Base-by-base conservation (phyloP, 2,888 invertebrate species). In the Lamproptera curius region DNA sequence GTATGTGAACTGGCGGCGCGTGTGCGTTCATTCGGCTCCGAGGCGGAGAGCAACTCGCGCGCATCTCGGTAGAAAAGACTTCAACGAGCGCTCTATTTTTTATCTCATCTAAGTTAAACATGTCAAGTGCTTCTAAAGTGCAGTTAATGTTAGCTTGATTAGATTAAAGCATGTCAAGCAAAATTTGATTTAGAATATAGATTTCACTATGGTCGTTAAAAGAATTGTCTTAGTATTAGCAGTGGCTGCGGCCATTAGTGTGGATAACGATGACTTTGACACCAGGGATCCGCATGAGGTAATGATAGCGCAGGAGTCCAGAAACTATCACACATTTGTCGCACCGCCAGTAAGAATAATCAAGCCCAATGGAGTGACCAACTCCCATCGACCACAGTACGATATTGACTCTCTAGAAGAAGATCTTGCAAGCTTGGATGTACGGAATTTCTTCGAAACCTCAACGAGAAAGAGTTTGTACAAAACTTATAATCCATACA, bases 351-450 rank as follows among this genome's bases (percentile, higher is more conserved):
- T 81, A 11, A 68, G 67, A 53, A 76, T 83, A 51, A 54, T 74
- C 2, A 81, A 80, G 40, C 73, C 73, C 0, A 61, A 51, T 16
- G 84, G 85, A 9, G 73, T 85, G 17, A 86, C 80, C 0, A 88
- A 88, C 51, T 87, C 87, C 0, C 87, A 87, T 42, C 66, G 87
- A 36, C 87, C 86, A 0, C 87, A 88, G 50, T 88, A 85, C 51
- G 79, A 86, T 40, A 42, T 85, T 49, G 86, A 87, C 50, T 86
- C 87, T 0, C 61, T 75, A n/a, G 84, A 82, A 54, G 63, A 61
- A 1, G 60, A 61, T 13, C 35, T 57, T 23, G 40, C 61, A 28
- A 59, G 72, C 16, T 78, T 78, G 35, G 76, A 78, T 56, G 65
- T 56, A 34, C 73, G 74, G 28, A 63, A 71, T 46, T 61, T 54